Base-by-base conservation (phyloP, 2,888 invertebrate species). In the Escarpia spicata region DNA sequence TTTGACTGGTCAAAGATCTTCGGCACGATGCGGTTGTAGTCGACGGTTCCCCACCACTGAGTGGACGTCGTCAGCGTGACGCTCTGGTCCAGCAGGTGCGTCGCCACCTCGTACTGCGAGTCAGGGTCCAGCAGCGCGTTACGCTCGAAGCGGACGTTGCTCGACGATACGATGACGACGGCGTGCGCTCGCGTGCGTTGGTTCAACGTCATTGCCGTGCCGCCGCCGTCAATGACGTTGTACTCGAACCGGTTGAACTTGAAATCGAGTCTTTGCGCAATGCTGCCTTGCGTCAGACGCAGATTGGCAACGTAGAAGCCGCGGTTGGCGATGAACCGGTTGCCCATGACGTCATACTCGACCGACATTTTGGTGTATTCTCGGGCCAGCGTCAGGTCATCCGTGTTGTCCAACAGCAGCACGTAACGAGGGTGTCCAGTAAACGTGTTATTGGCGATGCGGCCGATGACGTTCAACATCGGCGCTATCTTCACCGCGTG, bases 181-280 rank as follows among this genome's bases (percentile, higher is more conserved):
- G 99, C 99, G 1, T 99, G 98, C 0, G 99, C 99, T 94, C 98
- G 97, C 93, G 98, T 98, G 95, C 99, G 97, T 0, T 99, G 99
- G 95, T 98, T 98, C 90, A 99, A 96, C 94, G 97, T 97, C 26
- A 91, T 44, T 4, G 26, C 37, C 2, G 58, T 26, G 43, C 31
- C 44, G n/a, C 98, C 98, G 96, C 99, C 98, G 8, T 97, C 97
- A 19, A 99, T 98, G 95, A 97, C 97, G 96, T 99, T 99, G 93
- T 98, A 97, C 94, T 98, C 97, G 2, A 99, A 97, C 95, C 98
- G 98, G 96, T 99, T 99, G 95, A 98, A 97, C 0, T 98, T 98
- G 95, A 99, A 99, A 12, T 98, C 96, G 91, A 99, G 96, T 92
- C 97, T 97, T 95, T 99, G 99, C 0, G 97, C 97, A 93, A 98